phyloP scores from a whole-genome alignment of 2,888 invertebrate species.

The Stenchaetothrips biformis region DNA sequence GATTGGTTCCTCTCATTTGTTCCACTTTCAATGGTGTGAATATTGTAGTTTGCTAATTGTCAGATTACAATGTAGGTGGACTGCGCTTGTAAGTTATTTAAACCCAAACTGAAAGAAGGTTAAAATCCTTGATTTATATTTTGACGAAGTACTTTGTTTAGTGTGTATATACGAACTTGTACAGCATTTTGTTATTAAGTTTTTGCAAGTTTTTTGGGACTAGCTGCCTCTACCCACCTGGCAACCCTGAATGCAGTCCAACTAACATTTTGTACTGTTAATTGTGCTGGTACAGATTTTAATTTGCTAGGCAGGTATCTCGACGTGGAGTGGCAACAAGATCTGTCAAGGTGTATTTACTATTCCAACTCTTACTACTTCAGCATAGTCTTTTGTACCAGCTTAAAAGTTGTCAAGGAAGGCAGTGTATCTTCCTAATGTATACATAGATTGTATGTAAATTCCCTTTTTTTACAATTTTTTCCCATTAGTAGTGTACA shows the following conservation, averaged over 20 bases:
- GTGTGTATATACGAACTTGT: constrained; percentile 23
- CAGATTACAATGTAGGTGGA: not conserved
- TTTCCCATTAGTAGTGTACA: constrained; percentile 17
- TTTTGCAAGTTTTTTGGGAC: constrained; percentile 23
- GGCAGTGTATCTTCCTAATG: not conserved
- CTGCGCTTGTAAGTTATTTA: not conserved
- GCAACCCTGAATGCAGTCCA: constrained; percentile 22
- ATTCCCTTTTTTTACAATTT: constrained; percentile 2
- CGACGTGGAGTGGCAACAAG: constrained; percentile 22
- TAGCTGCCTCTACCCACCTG: constrained; percentile 17
- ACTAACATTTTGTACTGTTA: constrained; percentile 25
- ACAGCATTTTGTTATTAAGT: constrained; percentile 25
- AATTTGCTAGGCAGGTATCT: constrained; percentile 7
- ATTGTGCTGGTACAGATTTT: constrained; percentile 21
- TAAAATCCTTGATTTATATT: constrained; percentile 18
- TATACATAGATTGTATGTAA: constrained; percentile 22
- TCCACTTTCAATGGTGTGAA: constrained; percentile 13
- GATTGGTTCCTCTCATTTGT: not conserved
- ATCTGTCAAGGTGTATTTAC: constrained; percentile 8
- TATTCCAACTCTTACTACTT: constrained; percentile 15
- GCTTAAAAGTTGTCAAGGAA: constrained; percentile 12
- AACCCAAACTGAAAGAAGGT: constrained; percentile 5
- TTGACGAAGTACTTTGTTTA: constrained; percentile 25
- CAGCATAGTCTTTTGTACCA: not conserved
- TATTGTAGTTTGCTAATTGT: not conserved